Percentiles rank a stretch among this genome's conserved stretches.
These are phyloP conservation scores for Cyanocitta stelleri DNA, from an alignment of 2,113 vertebrate species.

Conservation along the genomic window DNA sequence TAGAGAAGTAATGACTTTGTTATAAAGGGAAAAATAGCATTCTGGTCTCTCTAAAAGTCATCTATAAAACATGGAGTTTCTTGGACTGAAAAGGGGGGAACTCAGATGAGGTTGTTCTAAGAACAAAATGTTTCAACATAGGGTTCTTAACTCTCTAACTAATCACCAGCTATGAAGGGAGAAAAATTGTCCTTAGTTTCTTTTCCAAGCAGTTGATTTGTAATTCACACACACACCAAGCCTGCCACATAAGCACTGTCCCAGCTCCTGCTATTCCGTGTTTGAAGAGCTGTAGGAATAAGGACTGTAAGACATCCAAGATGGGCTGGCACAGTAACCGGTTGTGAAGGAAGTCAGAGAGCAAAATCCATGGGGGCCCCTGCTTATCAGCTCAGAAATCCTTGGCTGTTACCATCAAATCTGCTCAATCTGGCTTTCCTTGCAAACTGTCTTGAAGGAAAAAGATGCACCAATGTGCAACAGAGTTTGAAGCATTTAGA, in stretches of 20 bases:
- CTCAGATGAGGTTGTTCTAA: background rate
- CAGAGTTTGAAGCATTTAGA: background rate
- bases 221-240: background rate
- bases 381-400: conserved; percentile 1
- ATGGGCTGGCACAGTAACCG: background rate
- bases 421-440: background rate
- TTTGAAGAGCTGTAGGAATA: background rate
- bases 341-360: background rate
- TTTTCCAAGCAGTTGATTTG: background rate
- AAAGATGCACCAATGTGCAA: background rate
- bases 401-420: background rate
- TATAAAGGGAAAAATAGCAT: background rate
- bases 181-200: background rate
- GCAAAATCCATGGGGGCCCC: background rate
- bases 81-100: background rate
- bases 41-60: background rate
- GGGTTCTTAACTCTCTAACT: background rate
- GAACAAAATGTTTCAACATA: background rate
- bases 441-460: background rate
- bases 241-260: background rate
- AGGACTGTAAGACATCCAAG: background rate
- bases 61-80: background rate
- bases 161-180: background rate
- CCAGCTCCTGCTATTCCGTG: background rate
- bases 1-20: background rate